Evolutionary conservation across 1,140 invertebrate species (phyloP).

Genomic region (Pogonomyrmex barbatus): DNA sequence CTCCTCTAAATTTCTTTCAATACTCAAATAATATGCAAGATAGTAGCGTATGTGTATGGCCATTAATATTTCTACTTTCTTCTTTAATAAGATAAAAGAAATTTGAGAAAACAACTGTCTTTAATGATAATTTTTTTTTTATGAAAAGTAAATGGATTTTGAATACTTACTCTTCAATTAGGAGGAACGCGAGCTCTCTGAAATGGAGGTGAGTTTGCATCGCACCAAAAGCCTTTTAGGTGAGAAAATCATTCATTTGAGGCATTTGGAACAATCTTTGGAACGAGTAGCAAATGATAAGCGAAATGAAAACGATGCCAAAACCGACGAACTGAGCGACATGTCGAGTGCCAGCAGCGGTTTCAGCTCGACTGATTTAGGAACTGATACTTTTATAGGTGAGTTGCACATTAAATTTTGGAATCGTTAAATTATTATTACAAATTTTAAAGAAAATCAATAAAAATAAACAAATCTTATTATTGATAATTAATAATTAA

Average conservation of each 20-base stretch:
- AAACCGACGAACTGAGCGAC: conserved; percentile 87
- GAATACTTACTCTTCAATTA: conserved; percentile 74
- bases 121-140: not conserved
- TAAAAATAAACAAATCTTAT: not conserved
- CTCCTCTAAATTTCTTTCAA: not conserved
- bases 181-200: conserved; percentile 92
- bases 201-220: conserved; percentile 93
- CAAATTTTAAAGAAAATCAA: not conserved
- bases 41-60: too few relatives aligned
- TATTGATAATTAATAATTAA: not conserved
- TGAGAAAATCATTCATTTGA: conserved; percentile 92
- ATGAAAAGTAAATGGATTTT: not conserved
- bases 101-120: not conserved
- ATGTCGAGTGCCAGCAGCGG: conserved; percentile 90
- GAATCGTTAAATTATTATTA: not conserved
- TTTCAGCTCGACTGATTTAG: conserved; percentile 90
- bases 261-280: conserved; percentile 91
- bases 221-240: conserved; percentile 91
- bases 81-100: not conserved
- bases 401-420: conserved; percentile 52
- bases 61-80: not conserved
- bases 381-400: conserved; percentile 86
- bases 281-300: conserved; percentile 86
- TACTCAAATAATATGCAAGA: not conserved
- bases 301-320: conserved; percentile 84